Conservation (phyloP, 2,888 invertebrate genomes). For the Phasia obesa region DNA sequence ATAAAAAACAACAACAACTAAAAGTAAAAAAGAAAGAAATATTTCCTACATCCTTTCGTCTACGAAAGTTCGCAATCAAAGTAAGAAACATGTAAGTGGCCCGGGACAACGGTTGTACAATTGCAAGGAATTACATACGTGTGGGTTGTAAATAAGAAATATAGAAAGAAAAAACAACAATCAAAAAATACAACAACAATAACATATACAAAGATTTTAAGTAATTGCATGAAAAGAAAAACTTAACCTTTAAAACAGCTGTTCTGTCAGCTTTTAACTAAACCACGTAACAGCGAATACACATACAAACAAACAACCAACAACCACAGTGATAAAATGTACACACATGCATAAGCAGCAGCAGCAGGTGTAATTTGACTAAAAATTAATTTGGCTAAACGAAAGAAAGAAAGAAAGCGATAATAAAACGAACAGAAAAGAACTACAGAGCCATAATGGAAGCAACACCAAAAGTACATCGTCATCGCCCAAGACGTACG, state of each 20-base stretch:
- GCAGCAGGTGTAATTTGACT: constrained; percentile 43
- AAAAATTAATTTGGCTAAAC: constrained; percentile 11
- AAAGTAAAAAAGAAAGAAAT: neutral
- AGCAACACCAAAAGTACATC: constrained; percentile 81
- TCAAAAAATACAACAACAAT: constrained; percentile 40
- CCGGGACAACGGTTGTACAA: constrained; percentile 51
- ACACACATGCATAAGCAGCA: constrained; percentile 27
- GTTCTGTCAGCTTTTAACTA: constrained; percentile 44
- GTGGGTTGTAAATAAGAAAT: constrained; percentile 37
- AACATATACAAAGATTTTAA: constrained; percentile 17
- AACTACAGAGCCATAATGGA: constrained; percentile 76
- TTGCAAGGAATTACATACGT: constrained; percentile 50
- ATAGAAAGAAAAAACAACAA: neutral
- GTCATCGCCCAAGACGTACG: constrained; percentile 81
- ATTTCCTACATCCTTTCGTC: neutral
- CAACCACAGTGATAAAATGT: neutral
- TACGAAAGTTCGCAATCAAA: constrained; percentile 5
- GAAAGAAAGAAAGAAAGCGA: neutral
- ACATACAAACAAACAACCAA: constrained; percentile 1
- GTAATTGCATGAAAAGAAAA: constrained; percentile 52
- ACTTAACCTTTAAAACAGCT: constrained; percentile 69
- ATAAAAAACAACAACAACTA: constrained; percentile 8
- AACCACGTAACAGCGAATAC: constrained; percentile 8
- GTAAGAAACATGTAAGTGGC: constrained; percentile 51
- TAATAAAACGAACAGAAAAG: neutral